Conservation (phyloP, 2,113 vertebrate genomes). For the Lethenteron camtschaticum region DNA sequence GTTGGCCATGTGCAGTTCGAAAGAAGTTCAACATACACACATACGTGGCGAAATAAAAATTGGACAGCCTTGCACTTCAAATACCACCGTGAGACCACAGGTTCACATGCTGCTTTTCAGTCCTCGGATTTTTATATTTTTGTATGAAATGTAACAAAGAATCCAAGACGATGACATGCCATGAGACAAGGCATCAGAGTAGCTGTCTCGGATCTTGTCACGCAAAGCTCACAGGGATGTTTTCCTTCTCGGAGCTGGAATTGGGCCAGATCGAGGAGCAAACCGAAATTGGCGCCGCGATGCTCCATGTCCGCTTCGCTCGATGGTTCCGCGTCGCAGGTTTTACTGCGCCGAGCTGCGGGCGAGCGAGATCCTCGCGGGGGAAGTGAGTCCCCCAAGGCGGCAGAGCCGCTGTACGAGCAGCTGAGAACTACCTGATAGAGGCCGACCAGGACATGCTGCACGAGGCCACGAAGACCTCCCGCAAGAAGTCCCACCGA, state of each 20-base stretch:
- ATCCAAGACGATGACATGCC: background rate
- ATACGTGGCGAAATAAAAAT: too few relatives aligned
- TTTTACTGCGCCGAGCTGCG: constrained; percentile 68
- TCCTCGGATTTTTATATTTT: too few relatives aligned
- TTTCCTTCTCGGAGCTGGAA: background rate
- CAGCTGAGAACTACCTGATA: constrained; percentile 23
- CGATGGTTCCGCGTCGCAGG: constrained; percentile 23
- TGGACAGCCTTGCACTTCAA: too few relatives aligned
- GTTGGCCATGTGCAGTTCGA: too few relatives aligned
- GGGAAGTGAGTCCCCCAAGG: constrained; percentile 46
- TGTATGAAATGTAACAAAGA: too few relatives aligned
- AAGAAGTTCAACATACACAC: too few relatives aligned
- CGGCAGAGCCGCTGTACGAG: constrained; percentile 50
- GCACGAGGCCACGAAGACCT: too few relatives aligned
- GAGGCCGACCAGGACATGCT: too few relatives aligned
- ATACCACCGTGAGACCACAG: too few relatives aligned
- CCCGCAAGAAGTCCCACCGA: too few relatives aligned
- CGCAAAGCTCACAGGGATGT: background rate
- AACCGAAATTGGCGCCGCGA: background rate
- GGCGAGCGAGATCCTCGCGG: constrained; percentile 61
- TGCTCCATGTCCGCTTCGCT: background rate
- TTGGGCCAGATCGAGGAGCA: background rate
- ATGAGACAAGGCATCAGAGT: background rate
- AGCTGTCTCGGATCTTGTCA: background rate
- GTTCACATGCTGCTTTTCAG: too few relatives aligned